Percentiles rank a stretch among this genome's conserved stretches.
Evolutionary conservation across 2,888 invertebrate species (phyloP).

Genomic region (Zaprionus bogoriensis): DNA sequence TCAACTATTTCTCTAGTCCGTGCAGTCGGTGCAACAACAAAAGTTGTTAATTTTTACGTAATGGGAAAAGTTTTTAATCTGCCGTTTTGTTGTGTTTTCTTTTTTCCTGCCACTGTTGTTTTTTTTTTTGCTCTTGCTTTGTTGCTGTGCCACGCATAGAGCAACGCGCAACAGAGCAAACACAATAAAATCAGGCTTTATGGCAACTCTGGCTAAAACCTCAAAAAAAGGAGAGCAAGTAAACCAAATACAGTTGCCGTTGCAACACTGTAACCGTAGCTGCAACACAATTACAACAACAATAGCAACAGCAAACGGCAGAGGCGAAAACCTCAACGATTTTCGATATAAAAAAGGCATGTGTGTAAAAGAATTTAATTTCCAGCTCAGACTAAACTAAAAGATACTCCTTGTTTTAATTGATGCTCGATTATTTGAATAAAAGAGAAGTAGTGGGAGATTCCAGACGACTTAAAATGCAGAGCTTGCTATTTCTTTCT

Average conservation of each 20-base stretch:
- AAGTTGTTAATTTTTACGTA: conserved; percentile 76
- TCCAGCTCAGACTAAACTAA: too few relatives aligned
- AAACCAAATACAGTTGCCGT: conserved; percentile 48
- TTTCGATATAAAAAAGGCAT: conserved; percentile 27
- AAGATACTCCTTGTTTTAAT: too few relatives aligned
- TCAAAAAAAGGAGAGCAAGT: conserved; percentile 24
- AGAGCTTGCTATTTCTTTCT: too few relatives aligned
- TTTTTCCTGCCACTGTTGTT: not conserved
- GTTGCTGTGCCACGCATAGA: not conserved
- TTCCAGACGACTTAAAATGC: too few relatives aligned
- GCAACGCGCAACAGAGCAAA: conserved; percentile 32
- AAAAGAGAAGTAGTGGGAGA: too few relatives aligned
- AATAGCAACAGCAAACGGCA: conserved; percentile 1
- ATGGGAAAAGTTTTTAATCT: conserved; percentile 79
- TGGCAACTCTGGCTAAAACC: conserved; percentile 51
- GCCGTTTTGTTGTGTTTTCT: conserved; percentile 36
- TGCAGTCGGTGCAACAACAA: conserved; percentile 29
- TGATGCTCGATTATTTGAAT: too few relatives aligned
- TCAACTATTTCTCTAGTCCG: conserved; percentile 57
- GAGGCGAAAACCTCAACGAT: conserved; percentile 45
- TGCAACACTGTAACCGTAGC: conserved; percentile 35
- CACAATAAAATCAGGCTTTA: conserved; percentile 72
- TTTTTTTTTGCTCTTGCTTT: conserved; percentile 8
- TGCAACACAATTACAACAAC: conserved; percentile 37
- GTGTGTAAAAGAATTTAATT: too few relatives aligned